Evolutionary conservation across 1,140 invertebrate genomes (phyloP).

Genomic region (Rhyzopertha dominica): DNA sequence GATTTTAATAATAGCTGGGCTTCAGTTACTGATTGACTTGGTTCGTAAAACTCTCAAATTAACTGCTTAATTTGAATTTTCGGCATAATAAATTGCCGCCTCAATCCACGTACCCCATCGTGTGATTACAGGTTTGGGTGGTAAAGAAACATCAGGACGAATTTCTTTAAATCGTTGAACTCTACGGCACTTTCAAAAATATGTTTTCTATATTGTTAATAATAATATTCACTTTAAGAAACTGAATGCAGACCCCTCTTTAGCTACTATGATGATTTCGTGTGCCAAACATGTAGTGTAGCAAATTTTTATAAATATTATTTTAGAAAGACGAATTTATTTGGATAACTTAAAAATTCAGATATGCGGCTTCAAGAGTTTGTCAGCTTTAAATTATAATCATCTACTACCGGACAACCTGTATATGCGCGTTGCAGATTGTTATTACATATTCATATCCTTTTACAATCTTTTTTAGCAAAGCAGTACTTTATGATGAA

Average conservation of each 20-base stretch:
- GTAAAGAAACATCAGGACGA: constrained; percentile 35
- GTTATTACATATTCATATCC: too few species aligned
- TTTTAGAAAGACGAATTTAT: too few species aligned
- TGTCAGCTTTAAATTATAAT: too few species aligned
- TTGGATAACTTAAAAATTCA: too few species aligned
- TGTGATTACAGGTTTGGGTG: constrained; percentile 42
- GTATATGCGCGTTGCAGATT: too few species aligned
- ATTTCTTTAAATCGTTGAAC: constrained; percentile 33
- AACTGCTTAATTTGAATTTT: constrained; percentile 28
- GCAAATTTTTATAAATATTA: constrained; percentile 15
- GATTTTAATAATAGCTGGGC: constrained; percentile 4
- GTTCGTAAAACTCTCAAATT: too few species aligned
- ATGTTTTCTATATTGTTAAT: constrained; percentile 30
- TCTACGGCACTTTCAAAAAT: constrained; percentile 36
- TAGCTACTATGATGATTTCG: constrained; percentile 38
- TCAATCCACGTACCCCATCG: constrained; percentile 46
- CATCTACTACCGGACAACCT: too few species aligned
- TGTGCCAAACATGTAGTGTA: constrained; percentile 43
- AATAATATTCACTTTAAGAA: constrained; percentile 30
- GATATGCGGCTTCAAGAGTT: too few species aligned
- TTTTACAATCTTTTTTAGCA: too few species aligned
- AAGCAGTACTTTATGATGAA: too few species aligned
- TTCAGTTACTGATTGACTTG: background rate
- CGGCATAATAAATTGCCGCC: constrained; percentile 36
- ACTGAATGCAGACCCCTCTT: constrained; percentile 38